Percentiles rank a stretch among this genome's conserved stretches.
Conservation (phyloP, 2,888 invertebrate species). For the Hirtodrosophila cameraria region DNA sequence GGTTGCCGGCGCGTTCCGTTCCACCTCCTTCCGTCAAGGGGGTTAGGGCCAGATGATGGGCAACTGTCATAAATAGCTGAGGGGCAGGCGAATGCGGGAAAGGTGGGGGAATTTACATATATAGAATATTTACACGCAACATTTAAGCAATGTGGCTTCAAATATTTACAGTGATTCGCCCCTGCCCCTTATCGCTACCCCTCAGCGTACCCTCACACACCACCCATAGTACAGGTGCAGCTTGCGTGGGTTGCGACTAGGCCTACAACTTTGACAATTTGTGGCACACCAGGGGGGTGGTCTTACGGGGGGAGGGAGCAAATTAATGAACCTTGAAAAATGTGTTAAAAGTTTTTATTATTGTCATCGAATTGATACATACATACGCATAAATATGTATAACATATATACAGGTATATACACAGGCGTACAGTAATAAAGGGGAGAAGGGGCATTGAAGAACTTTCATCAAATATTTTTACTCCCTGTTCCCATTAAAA, state of each 20-base stretch:
- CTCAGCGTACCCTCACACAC: neutral
- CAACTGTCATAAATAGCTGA: slow-evolving; percentile 72
- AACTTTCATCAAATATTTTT: too few relatives aligned
- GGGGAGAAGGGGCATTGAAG: too few relatives aligned
- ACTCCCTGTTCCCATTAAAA: too few relatives aligned
- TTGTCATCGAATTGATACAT: slow-evolving; percentile 53
- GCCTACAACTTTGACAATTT: slow-evolving; percentile 44
- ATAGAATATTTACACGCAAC: slow-evolving; percentile 80
- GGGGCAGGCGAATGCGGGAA: neutral
- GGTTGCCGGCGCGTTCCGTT: slow-evolving; percentile 34
- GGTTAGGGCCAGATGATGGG: slow-evolving; percentile 55
- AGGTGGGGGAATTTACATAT: slow-evolving; percentile 65
- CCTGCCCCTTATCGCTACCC: neutral
- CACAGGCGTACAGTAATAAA: neutral
- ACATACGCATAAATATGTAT: neutral
- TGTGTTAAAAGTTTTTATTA: slow-evolving; percentile 77
- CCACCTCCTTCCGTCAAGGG: neutral
- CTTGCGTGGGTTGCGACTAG: slow-evolving; percentile 21
- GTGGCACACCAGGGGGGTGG: slow-evolving; percentile 7
- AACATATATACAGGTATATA: slow-evolving; percentile 1
- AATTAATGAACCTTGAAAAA: slow-evolving; percentile 80
- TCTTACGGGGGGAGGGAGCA: slow-evolving; percentile 14
- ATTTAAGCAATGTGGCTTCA: slow-evolving; percentile 69
- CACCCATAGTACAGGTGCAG: slow-evolving; percentile 37
- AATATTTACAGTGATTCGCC: slow-evolving; percentile 75